Evolutionary conservation across 2,113 vertebrate species (phyloP), one percentile per base, ranked within the genome.

Genomic region (Seriola quinqueradiata): DNA sequence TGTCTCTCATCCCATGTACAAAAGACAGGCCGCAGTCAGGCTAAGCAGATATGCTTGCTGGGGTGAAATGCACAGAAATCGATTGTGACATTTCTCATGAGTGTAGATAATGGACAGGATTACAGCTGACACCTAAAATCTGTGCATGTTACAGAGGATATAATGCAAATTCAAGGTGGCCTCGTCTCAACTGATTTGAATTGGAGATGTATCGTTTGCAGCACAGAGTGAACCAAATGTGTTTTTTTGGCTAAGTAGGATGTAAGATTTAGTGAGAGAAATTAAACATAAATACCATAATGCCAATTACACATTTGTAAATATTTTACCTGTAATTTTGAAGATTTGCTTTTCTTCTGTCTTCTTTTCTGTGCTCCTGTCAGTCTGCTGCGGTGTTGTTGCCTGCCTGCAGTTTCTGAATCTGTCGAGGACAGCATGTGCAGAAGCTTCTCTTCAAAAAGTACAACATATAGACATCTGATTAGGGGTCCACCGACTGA

Each of bases 21-120:
- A 17, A 8, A 40, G 8, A 21, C 10, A 11, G 25, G n/a, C 38
- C 3, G 4, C 38, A 21, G 59, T 42, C 32, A 25, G 59, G 25
- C 46, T 2, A 19, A 60, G 16, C 32, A 70, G 55, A 46, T 17
- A 4, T 34, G 8, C 40, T 50, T 36, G 5, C 75, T 61, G 68
- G 34, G 68, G 58, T 79, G 77, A 70, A 54, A 44, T 23, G 46
- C 44, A 78, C 76, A 50, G 57, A 38, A 21, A 70, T 40, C 25
- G 44, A 40, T 21, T 19, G 25, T 28, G 65, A 61, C 65, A 3
- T 78, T 50, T 60, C 54, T 48, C 40, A 60, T 34, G 55, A 70
- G 66, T 16, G 42, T 16, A 36, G 55, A 42, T 79, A 63, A 72
- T 48, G 42, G 50, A 72, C 77, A 40, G 67, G 23, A 55, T 42